phyloP scores from a whole-genome alignment of 2,888 invertebrate species.

The Volucella inflata region DNA sequence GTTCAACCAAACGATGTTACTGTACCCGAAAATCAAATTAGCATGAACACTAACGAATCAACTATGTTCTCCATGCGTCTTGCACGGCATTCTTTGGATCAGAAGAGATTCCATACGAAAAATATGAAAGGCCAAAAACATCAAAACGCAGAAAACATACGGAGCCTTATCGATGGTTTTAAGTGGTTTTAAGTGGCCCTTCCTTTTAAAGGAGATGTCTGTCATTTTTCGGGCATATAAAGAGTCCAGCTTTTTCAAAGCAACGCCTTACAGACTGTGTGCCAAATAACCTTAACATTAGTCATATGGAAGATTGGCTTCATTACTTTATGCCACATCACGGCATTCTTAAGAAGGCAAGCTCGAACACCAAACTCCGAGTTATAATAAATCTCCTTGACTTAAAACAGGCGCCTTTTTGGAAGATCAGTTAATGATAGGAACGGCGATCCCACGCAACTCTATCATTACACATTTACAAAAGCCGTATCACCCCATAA shows the following conservation, averaged over 20 bases:
- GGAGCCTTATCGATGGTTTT: neutral
- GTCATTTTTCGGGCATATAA: no score
- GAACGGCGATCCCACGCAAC: no score
- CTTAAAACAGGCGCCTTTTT: no score
- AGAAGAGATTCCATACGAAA: neutral
- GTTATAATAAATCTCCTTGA: no score
- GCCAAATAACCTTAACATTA: neutral
- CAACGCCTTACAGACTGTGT: slow-evolving; percentile 1
- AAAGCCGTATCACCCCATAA: no score
- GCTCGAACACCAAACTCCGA: slow-evolving; percentile 19
- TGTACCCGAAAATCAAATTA: neutral
- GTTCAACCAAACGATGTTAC: neutral
- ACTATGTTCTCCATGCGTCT: no score
- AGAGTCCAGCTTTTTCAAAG: neutral
- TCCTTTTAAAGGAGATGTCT: neutral
- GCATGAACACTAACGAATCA: slow-evolving; percentile 18
- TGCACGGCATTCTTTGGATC: no score
- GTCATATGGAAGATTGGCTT: slow-evolving; percentile 1
- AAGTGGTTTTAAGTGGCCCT: neutral
- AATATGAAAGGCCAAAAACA: no score
- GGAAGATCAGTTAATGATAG: no score
- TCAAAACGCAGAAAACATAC: neutral
- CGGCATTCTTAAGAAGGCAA: slow-evolving; percentile 1
- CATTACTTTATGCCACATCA: slow-evolving; percentile 10
- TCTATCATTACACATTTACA: no score